Conservation (phyloP, 2,888 invertebrate genomes). For the Suillia variegata region DNA sequence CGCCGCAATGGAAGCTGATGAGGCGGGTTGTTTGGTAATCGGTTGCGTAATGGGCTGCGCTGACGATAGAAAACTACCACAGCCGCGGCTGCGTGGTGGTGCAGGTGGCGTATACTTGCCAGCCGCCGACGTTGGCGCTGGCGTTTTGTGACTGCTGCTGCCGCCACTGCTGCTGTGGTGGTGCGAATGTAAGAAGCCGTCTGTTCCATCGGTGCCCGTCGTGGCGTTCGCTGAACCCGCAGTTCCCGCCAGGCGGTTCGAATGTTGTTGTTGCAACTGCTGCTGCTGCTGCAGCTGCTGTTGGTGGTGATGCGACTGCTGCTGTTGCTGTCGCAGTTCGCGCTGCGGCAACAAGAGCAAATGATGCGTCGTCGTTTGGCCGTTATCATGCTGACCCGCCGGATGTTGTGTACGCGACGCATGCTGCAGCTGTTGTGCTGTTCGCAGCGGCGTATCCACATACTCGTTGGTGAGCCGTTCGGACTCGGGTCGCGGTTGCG, state of each 20-base stretch:
- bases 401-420: constrained; percentile 61
- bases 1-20: constrained; percentile 36
- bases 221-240: constrained; percentile 37
- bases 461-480: constrained; percentile 90
- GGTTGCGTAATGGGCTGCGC: constrained; percentile 54
- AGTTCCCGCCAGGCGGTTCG: constrained; percentile 39
- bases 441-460: constrained; percentile 84
- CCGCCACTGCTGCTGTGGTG: constrained; percentile 24
- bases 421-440: constrained; percentile 58
- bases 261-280: constrained; percentile 43
- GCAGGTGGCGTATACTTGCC: constrained; percentile 31
- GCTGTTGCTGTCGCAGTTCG: constrained; percentile 49
- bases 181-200: constrained; percentile 57
- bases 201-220: constrained; percentile 60
- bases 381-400: constrained; percentile 61
- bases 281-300: constrained; percentile 59
- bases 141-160: constrained; percentile 43
- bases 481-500: constrained; percentile 81
- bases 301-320: constrained; percentile 63
- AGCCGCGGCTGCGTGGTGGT: constrained; percentile 27
- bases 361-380: constrained; percentile 63
- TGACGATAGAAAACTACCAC: constrained; percentile 27
- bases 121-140: constrained; percentile 35
- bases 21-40: constrained; percentile 66
- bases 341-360: constrained; percentile 66